These are phyloP conservation scores for Hoplodrina blanda DNA, from an alignment of 2,888 invertebrate species.

Conservation along the genomic window DNA sequence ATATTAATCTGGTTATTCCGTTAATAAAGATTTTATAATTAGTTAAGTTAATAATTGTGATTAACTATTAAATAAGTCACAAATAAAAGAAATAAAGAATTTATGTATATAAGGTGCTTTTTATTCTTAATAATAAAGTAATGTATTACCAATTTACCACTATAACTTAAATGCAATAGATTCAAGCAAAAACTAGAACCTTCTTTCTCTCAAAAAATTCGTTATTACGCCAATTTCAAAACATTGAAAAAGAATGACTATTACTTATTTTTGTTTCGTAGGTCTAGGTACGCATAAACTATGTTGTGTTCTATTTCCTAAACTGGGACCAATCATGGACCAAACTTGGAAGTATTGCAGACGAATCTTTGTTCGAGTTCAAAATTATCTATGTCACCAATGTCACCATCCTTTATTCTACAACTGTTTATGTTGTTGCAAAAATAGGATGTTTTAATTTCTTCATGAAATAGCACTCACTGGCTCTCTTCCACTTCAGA, in stretches of 20 bases:
- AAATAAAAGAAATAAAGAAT: slow-evolving; percentile 58
- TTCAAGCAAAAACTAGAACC: not conserved
- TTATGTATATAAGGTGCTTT: slow-evolving; percentile 49
- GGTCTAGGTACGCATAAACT: too few relatives aligned
- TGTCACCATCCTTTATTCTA: not conserved
- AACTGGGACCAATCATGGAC: not conserved
- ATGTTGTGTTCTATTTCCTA: not conserved
- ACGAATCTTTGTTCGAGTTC: not conserved
- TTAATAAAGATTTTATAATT: slow-evolving; percentile 69
- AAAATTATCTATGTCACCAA: too few relatives aligned
- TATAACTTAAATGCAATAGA: not conserved
- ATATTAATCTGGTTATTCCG: slow-evolving; percentile 64
- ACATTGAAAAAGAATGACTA: not conserved
- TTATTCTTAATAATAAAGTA: slow-evolving; percentile 39
- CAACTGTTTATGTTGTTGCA: not conserved
- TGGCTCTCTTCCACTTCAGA: slow-evolving; percentile 74
- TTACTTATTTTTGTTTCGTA: not conserved
- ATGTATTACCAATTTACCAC: not conserved
- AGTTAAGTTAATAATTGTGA: slow-evolving; percentile 67
- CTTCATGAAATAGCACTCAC: slow-evolving; percentile 36
- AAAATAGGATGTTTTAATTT: not conserved
- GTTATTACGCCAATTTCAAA: not conserved
- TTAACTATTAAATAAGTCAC: slow-evolving; percentile 62
- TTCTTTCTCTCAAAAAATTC: not conserved
- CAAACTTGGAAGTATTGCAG: not conserved